phyloP scores from a whole-genome alignment of 1,140 invertebrate species.

The Scaptomyza hsui region DNA sequence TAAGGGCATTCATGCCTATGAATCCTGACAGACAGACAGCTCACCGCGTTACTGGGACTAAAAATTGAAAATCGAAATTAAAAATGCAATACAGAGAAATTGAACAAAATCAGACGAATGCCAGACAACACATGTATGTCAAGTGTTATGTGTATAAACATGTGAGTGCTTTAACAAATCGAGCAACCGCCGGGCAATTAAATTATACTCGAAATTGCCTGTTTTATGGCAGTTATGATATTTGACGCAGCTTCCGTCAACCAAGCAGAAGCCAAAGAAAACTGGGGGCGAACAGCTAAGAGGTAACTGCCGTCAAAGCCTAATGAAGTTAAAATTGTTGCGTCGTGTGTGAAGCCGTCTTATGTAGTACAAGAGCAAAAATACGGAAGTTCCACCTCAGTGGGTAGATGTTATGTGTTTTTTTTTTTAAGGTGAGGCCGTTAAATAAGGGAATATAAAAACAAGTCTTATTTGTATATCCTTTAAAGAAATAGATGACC shows the following conservation, averaged over 20 bases:
- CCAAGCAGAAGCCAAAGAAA: constrained; percentile 25
- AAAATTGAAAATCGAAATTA: constrained; percentile 31
- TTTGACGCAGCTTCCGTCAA: constrained; percentile 41
- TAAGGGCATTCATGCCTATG: background rate
- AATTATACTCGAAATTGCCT: constrained; percentile 34
- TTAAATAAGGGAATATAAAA: too few species aligned
- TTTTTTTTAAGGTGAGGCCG: background rate
- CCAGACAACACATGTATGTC: background rate
- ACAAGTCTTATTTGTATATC: too few species aligned
- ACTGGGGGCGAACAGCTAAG: constrained; percentile 9
- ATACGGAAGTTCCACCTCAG: background rate
- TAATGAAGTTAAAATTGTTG: constrained; percentile 39
- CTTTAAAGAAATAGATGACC: too few species aligned
- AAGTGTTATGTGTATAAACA: constrained; percentile 8
- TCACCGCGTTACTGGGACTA: constrained; percentile 11
- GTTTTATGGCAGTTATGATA: constrained; percentile 41
- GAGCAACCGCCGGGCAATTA: constrained; percentile 17
- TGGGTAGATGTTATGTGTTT: background rate
- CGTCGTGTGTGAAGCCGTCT: background rate
- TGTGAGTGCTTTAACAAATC: constrained; percentile 1
- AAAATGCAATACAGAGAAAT: constrained; percentile 40
- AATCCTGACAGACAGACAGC: constrained; percentile 7
- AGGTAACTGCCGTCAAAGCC: constrained; percentile 11
- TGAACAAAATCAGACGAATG: constrained; percentile 7
- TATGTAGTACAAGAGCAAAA: background rate